These are phyloP conservation scores for Petrocephalus schoutedeni DNA, from an alignment of 2,797 vertebrate genomes.

Conservation along the genomic window DNA sequence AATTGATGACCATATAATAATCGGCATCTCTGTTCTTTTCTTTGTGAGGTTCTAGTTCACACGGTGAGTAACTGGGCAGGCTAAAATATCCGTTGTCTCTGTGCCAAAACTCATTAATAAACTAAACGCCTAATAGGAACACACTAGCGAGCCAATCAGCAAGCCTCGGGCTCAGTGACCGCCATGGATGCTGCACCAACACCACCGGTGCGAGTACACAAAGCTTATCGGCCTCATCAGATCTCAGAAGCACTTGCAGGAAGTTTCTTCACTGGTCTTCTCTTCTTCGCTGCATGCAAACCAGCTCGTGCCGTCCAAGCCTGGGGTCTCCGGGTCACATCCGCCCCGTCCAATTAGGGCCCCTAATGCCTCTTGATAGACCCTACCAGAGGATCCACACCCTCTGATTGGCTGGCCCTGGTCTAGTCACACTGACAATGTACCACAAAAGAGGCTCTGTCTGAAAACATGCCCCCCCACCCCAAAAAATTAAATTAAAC, in stretches of 20 bases:
- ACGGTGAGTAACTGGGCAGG: not conserved
- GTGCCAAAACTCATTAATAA: not conserved
- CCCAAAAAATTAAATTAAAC: conserved; percentile 30
- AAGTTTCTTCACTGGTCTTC: not conserved
- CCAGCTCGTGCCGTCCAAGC: not conserved
- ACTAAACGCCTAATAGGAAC: not conserved
- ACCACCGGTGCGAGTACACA: not conserved
- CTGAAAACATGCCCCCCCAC: conserved; percentile 29
- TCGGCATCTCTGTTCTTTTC: not conserved
- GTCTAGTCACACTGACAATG: conserved; percentile 30
- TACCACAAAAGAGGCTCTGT: conserved; percentile 56
- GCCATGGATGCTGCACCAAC: not conserved
- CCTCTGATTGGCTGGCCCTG: conserved; percentile 34
- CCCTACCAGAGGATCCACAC: conserved; percentile 40
- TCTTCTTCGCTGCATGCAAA: not conserved
- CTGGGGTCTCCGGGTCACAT: conserved; percentile 13
- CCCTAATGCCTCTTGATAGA: conserved; percentile 13
- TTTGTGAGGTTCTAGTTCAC: not conserved
- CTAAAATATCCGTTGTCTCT: not conserved
- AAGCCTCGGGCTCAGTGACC: not conserved
- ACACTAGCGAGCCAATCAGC: not conserved
- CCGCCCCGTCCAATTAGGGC: conserved; percentile 30
- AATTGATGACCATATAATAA: not conserved
- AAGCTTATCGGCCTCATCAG: not conserved
- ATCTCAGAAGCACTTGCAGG: not conserved